phyloP scores from a whole-genome alignment of 2,888 invertebrate species.

The Nymphalis c-album region DNA sequence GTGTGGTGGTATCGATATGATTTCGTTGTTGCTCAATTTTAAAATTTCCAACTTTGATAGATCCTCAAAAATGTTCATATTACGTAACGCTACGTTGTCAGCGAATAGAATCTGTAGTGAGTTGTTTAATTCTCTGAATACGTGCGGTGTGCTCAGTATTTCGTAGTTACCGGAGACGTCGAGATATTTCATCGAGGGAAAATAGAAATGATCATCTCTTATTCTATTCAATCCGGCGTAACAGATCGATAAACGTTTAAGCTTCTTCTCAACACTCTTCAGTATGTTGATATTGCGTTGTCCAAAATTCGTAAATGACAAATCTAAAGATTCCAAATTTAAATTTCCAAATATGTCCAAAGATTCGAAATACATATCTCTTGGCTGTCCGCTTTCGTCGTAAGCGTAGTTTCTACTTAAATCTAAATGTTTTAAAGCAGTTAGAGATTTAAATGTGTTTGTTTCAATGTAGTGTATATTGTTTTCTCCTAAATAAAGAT shows the following conservation, averaged over 20 bases:
- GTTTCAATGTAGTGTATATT: conserved; percentile 64
- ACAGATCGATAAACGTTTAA: conserved; percentile 67
- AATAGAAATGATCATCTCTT: conserved; percentile 59
- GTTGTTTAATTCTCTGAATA: conserved; percentile 66
- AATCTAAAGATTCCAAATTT: conserved; percentile 56
- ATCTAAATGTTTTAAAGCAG: conserved; percentile 74
- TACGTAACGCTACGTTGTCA: conserved; percentile 62
- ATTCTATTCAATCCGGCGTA: conserved; percentile 65
- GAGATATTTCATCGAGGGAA: conserved; percentile 66
- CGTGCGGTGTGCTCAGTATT: conserved; percentile 52
- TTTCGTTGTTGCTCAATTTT: conserved; percentile 76
- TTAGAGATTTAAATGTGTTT: conserved; percentile 64
- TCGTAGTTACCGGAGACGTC: conserved; percentile 81
- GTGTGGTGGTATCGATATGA: conserved; percentile 54
- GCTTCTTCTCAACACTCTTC: conserved; percentile 43
- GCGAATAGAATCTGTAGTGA: conserved; percentile 72
- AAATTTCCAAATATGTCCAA: conserved; percentile 45
- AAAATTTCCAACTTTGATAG: conserved; percentile 71
- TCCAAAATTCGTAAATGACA: conserved; percentile 56
- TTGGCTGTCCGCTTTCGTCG: conserved; percentile 43
- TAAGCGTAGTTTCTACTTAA: conserved; percentile 68
- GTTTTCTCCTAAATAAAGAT: conserved; percentile 80
- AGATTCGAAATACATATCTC: conserved; percentile 43
- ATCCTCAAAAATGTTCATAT: conserved; percentile 58
- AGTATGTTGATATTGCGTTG: conserved; percentile 47